Base-by-base conservation (phyloP, 2,888 invertebrate species). In the Clanis bilineata region DNA sequence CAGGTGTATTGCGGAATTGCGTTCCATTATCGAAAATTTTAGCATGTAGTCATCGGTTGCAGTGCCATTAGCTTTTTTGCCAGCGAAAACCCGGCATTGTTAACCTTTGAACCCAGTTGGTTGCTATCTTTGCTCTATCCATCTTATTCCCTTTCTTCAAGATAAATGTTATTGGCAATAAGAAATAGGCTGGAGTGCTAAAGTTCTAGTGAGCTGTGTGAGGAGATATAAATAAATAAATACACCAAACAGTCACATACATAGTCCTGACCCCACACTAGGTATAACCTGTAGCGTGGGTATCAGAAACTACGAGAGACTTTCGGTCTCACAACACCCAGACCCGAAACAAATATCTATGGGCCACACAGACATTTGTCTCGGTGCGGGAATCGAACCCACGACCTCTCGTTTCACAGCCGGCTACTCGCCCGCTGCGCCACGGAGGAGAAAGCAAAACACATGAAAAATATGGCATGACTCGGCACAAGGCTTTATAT, bases 1-100 rank as follows among this genome's bases (percentile, higher is more conserved):
- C 32, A 32, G 32, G 45, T 56, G 54, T 60, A 63, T 62, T 25
- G 39, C 25, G 62, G 62, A 70, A 62, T 63, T 57, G 36, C 44
- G 18, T 22, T 22, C 18, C 23, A 38, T 38, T 25, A 59, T 45
- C 21, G 6, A 44, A 47, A 23, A n/a, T n/a, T n/a, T n/a, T n/a
- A n/a, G n/a, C 3, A n/a, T n/a, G 38, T 4, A 10, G 38, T n/a
- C 38, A 38, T 38, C 12, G 1, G 12, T 38, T 38, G 38, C 12
- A 38, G n/a, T 38, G 2, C 6, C 3, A 25, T 25, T 3, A 25
- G 6, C n/a, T 41, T 18, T 18, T 18, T 18, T 41, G 18, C 2
- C 6, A 18, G 36, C 36, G 12, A 36, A 36, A 2, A 36, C 1
- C 36, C 9, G 4, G 32, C 9, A 1, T 12, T 36, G 36, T 36